Evolutionary conservation across 1,140 invertebrate species (phyloP).

Genomic region (Augochlora pura): DNA sequence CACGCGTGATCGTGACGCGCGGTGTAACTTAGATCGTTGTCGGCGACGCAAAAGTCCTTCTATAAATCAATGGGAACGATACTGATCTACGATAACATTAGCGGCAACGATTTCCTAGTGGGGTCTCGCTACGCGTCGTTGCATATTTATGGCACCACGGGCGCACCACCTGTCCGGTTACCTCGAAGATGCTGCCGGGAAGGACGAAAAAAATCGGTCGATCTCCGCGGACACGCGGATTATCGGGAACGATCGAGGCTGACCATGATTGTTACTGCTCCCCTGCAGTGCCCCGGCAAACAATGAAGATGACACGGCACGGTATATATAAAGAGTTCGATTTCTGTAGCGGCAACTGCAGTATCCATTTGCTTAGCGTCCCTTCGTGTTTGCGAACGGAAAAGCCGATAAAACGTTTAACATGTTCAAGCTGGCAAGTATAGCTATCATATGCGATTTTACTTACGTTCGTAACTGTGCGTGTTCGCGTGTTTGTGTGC

Average conservation of each 20-base stretch:
- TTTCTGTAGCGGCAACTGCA: conserved; percentile 43
- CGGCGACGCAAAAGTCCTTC: conserved; percentile 47
- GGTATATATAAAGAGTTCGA: conserved; percentile 59
- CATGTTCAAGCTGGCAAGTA: conserved; percentile 67
- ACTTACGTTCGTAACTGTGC: neutral
- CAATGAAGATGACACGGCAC: conserved; percentile 50
- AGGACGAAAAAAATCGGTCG: conserved; percentile 29
- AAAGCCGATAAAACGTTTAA: conserved; percentile 67
- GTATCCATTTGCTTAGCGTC: conserved; percentile 42
- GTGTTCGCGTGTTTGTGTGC: too few species aligned
- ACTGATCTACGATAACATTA: conserved; percentile 39
- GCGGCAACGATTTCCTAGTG: conserved; percentile 41
- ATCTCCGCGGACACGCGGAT: conserved; percentile 43
- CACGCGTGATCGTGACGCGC: too few species aligned
- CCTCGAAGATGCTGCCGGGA: neutral
- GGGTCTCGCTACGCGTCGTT: neutral
- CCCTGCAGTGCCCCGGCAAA: conserved; percentile 12
- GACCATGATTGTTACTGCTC: neutral
- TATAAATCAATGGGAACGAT: conserved; percentile 58
- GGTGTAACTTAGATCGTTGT: too few species aligned
- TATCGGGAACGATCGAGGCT: conserved; percentile 14
- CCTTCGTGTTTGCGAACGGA: conserved; percentile 54
- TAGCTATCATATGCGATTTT: conserved; percentile 21
- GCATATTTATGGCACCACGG: conserved; percentile 6
- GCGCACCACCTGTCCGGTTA: neutral